Percentiles rank a stretch among this genome's conserved stretches.
Evolutionary conservation across 2,888 invertebrate species (phyloP).

Genomic region (Archips xylosteana): DNA sequence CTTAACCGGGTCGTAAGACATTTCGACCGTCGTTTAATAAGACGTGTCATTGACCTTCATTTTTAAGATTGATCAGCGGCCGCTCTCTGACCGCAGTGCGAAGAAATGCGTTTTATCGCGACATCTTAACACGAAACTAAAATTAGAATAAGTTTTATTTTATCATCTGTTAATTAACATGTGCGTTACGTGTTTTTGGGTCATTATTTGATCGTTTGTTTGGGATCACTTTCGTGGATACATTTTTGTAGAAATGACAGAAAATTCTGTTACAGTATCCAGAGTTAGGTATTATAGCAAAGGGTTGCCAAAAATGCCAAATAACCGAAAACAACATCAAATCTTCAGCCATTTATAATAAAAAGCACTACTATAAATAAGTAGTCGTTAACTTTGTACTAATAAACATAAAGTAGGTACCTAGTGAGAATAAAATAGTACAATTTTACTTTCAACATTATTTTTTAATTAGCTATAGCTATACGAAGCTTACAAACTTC

Average conservation of each 20-base stretch:
- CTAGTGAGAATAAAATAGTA: not conserved
- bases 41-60: conserved; percentile 40
- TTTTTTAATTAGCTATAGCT: not conserved
- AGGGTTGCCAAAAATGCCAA: too few relatives aligned
- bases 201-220: too few relatives aligned
- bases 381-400: too few relatives aligned
- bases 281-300: too few relatives aligned
- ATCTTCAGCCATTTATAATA: too few relatives aligned
- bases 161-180: conserved; percentile 6
- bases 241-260: too few relatives aligned
- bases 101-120: conserved; percentile 37
- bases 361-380: too few relatives aligned
- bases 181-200: too few relatives aligned
- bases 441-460: not conserved
- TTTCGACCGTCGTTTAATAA: conserved; percentile 35
- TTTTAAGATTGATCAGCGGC: conserved; percentile 34
- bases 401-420: too few relatives aligned
- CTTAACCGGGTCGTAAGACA: conserved; percentile 35
- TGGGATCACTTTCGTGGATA: too few relatives aligned
- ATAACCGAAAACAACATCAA: too few relatives aligned
- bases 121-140: conserved; percentile 7
- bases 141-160: conserved; percentile 1
- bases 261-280: too few relatives aligned
- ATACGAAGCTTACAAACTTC: not conserved
- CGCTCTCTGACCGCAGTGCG: conserved; percentile 38